Conservation (phyloP, 1,140 invertebrate genomes). For the Eurosta solidaginis region DNA sequence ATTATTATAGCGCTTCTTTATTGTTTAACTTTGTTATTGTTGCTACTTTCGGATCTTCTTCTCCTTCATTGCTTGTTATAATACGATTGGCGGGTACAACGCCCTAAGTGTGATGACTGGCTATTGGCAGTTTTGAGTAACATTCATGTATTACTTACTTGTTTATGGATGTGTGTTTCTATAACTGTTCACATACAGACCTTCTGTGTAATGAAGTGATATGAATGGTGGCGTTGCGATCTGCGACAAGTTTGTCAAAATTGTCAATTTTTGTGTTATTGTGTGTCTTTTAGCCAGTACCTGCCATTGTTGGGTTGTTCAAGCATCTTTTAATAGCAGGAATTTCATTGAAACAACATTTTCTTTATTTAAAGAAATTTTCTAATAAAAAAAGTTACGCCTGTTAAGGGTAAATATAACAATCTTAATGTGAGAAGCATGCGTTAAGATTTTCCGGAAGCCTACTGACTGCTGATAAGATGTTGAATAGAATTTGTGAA, state of each 20-base stretch:
- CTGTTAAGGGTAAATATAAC: too few species aligned
- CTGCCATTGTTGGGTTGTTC: too few species aligned
- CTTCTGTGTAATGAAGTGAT: not conserved
- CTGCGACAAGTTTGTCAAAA: not conserved
- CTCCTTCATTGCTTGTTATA: not conserved
- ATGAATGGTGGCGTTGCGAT: not conserved
- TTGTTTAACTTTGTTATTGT: not conserved
- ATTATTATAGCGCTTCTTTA: not conserved
- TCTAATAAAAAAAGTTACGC: too few species aligned
- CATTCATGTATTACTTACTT: not conserved
- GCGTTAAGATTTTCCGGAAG: too few species aligned
- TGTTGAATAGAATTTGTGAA: too few species aligned
- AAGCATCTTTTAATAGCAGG: too few species aligned
- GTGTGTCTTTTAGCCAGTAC: slow-evolving; percentile 10
- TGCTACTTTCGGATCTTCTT: not conserved
- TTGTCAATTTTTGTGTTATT: not conserved
- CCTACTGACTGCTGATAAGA: too few species aligned
- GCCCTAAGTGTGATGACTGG: not conserved
- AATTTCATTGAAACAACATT: too few species aligned
- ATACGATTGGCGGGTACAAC: not conserved
- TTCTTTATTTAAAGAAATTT: too few species aligned
- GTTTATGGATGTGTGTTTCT: not conserved
- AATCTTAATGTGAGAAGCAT: too few species aligned
- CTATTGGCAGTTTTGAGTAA: too few species aligned
- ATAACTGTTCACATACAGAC: not conserved